These are phyloP conservation scores for Typhlichthys eigenmanni DNA, from an alignment of 2,797 vertebrate species.

Conservation along the genomic window DNA sequence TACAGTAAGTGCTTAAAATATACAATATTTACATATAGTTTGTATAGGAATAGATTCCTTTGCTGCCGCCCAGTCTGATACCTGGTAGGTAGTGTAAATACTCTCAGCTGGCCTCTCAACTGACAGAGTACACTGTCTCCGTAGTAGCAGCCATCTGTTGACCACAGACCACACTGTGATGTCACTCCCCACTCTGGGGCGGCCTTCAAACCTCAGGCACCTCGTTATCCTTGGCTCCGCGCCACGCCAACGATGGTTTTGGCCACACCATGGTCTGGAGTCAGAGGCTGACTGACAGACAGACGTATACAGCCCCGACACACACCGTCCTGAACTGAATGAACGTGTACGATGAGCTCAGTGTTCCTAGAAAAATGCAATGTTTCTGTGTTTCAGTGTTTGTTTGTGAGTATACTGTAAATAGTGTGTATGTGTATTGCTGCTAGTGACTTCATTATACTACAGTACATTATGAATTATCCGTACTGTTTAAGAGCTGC, in stretches of 20 bases:
- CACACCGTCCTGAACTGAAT: conserved; percentile 48
- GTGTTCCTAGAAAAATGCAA: background rate
- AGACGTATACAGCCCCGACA: conserved; percentile 13
- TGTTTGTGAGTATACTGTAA: background rate
- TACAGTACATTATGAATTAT: too few species aligned
- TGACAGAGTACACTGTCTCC: conserved; percentile 15
- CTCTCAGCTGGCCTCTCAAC: conserved; percentile 29
- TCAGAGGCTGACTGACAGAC: conserved; percentile 58
- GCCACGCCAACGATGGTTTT: conserved; percentile 56
- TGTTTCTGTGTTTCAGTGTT: conserved; percentile 2
- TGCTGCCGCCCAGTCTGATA: conserved; percentile 8
- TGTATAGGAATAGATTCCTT: conserved; percentile 9
- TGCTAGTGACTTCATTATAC: too few species aligned
- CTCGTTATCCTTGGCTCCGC: conserved; percentile 68
- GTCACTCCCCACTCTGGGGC: conserved; percentile 46
- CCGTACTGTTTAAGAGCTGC: background rate
- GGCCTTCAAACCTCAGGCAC: conserved; percentile 61
- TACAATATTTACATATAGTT: too few species aligned
- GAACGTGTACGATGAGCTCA: conserved; percentile 18
- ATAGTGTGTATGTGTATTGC: background rate
- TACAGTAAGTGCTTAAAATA: too few species aligned
- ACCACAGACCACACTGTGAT: conserved; percentile 61
- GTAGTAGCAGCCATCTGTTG: conserved; percentile 39
- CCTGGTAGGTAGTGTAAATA: conserved; percentile 37
- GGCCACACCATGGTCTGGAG: conserved; percentile 43